Conservation (phyloP, 1,140 invertebrate species). For the Brachionus sp. region DNA sequence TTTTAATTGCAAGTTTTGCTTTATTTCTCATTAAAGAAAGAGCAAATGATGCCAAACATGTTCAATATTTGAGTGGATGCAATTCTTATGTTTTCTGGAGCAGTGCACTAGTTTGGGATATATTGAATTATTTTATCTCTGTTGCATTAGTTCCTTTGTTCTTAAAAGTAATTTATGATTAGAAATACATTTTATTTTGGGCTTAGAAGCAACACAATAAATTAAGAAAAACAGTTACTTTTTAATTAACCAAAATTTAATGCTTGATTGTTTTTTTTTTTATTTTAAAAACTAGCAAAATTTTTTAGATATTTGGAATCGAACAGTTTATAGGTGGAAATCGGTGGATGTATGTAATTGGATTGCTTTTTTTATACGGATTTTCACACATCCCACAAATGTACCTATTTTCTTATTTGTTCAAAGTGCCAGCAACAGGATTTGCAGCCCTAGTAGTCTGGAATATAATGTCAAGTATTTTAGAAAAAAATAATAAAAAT, state of each 20-base stretch:
- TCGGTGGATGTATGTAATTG: slow-evolving; percentile 9
- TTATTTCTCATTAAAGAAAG: slow-evolving; percentile 45
- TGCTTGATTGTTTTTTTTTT: not conserved
- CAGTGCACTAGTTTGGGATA: slow-evolving; percentile 70
- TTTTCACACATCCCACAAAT: slow-evolving; percentile 58
- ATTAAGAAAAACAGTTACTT: too few relatives aligned
- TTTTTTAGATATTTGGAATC: slow-evolving; percentile 16
- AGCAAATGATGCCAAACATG: slow-evolving; percentile 22
- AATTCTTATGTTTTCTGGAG: slow-evolving; percentile 70
- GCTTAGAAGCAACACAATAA: too few relatives aligned
- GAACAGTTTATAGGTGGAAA: slow-evolving; percentile 27
- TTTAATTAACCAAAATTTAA: too few relatives aligned
- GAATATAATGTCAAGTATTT: slow-evolving; percentile 43
- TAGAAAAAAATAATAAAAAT: not conserved
- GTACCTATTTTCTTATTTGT: slow-evolving; percentile 55
- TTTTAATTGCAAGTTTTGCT: slow-evolving; percentile 36
- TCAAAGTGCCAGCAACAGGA: slow-evolving; percentile 56
- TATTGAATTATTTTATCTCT: slow-evolving; percentile 56
- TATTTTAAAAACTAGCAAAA: not conserved
- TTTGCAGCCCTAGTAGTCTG: slow-evolving; percentile 53
- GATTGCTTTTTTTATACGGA: slow-evolving; percentile 50
- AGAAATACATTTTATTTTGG: too few relatives aligned
- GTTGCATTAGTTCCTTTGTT: slow-evolving; percentile 49
- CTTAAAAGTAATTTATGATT: not conserved
- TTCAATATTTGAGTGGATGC: slow-evolving; percentile 59